These are phyloP conservation scores for Chaetorhynchus papuensis DNA, from an alignment of 2,113 vertebrate genomes.

Conservation along the genomic window DNA sequence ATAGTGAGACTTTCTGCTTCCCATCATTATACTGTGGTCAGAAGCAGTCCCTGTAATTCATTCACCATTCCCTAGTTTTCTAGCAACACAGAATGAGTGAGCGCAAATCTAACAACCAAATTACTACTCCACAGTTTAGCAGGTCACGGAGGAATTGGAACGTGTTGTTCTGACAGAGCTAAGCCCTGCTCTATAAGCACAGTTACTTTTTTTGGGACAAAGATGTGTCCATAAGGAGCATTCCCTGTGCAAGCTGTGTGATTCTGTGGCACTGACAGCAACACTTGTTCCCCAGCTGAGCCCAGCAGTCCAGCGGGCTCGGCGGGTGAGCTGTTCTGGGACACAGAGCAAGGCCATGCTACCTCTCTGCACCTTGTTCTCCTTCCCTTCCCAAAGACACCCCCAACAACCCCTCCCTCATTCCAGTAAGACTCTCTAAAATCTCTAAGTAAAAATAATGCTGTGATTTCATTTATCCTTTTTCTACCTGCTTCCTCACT, in stretches of 20 bases:
- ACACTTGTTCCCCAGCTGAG: neutral
- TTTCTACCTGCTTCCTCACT: neutral
- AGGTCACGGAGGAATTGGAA: neutral
- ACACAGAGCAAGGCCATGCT: neutral
- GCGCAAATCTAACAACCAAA: neutral
- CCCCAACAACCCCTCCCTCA: accelerated
- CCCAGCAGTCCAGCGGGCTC: neutral
- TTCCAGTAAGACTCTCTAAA: neutral
- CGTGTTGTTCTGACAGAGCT: neutral
- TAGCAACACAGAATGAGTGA: neutral
- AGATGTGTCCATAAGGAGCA: accelerated
- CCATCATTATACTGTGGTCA: neutral
- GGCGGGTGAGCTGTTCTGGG: neutral
- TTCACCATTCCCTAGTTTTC: neutral
- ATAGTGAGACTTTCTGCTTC: neutral
- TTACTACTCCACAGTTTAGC: neutral
- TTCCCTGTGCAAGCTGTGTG: accelerated
- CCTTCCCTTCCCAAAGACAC: neutral
- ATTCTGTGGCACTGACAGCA: neutral
- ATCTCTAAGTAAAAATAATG: neutral
- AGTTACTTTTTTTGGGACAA: neutral
- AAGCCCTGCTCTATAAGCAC: neutral
- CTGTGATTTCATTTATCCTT: neutral
- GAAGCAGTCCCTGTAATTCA: neutral
- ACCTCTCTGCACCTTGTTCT: neutral